These are phyloP conservation scores for Acronicta aceris DNA, from an alignment of 2,888 invertebrate species.

Conservation along the genomic window DNA sequence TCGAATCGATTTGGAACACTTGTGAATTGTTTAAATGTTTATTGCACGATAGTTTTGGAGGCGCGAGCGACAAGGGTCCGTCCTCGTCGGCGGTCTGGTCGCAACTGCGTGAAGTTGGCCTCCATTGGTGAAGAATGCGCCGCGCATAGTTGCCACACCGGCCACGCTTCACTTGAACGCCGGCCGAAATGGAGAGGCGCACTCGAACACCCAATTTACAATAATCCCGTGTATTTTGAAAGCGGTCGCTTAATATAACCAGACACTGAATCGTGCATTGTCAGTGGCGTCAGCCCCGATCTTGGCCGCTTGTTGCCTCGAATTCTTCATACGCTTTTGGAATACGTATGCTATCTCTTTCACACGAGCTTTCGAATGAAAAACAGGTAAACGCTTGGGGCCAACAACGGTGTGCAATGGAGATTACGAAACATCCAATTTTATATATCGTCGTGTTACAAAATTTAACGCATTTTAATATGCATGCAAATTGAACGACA, in stretches of 20 bases:
- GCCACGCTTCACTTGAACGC: constrained; percentile 77
- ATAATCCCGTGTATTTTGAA: constrained; percentile 70
- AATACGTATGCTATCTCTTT: constrained; percentile 78
- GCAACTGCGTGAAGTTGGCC: constrained; percentile 86
- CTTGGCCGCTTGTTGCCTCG: constrained; percentile 79
- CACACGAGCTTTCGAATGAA: constrained; percentile 76
- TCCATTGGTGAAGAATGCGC: constrained; percentile 87
- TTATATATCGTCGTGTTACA: constrained; percentile 65
- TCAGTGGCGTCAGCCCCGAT: constrained; percentile 85
- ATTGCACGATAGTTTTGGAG: constrained; percentile 81
- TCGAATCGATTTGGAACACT: constrained; percentile 76
- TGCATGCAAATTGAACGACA: constrained; percentile 61
- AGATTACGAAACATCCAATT: constrained; percentile 64
- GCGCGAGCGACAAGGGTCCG: constrained; percentile 76
- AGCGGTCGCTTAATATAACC: constrained; percentile 82
- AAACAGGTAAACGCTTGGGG: constrained; percentile 82
- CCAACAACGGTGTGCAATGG: constrained; percentile 71
- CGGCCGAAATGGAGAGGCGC: constrained; percentile 77
- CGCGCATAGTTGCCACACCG: constrained; percentile 88
- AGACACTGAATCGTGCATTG: constrained; percentile 87
- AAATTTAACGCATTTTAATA: constrained; percentile 70
- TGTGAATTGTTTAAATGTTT: constrained; percentile 79
- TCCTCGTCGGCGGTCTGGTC: constrained; percentile 74
- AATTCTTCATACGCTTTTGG: constrained; percentile 81
- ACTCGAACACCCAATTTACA: constrained; percentile 70